A percentile compares a stretch with the other conserved stretches of the same genome.
phyloP scores from a whole-genome alignment of 2,797 vertebrate species.

The Avahi laniger region DNA sequence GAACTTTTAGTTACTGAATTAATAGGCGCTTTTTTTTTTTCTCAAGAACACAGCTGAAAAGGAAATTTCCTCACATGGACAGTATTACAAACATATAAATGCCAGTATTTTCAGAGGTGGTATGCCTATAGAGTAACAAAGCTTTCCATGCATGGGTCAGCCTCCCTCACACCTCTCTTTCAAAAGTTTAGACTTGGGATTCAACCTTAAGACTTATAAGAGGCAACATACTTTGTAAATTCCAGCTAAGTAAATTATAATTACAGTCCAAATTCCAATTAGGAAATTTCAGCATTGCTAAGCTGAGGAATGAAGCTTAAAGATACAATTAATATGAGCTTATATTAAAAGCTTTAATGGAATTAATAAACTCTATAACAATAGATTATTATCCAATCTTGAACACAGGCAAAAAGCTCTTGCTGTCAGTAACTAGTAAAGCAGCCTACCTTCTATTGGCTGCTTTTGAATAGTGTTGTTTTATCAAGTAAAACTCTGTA shows the following conservation, averaged over 20 bases:
- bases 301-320: constrained; percentile 81
- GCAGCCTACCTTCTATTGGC: constrained; percentile 17
- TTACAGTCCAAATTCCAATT: constrained; percentile 79
- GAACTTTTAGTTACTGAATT: not conserved
- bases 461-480: constrained; percentile 50
- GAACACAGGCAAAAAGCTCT: constrained; percentile 60
- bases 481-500: constrained; percentile 45
- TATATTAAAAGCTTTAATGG: constrained; percentile 82
- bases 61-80: not conserved
- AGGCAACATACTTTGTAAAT: constrained; percentile 76
- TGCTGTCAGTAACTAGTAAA: constrained; percentile 77
- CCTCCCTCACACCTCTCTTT: not conserved
- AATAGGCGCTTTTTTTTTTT: not conserved
- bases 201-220: constrained; percentile 65
- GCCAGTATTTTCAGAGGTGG: not conserved
- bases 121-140: not conserved
- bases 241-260: constrained; percentile 82
- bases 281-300: constrained; percentile 69
- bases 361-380: constrained; percentile 83
- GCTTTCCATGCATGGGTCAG: not conserved
- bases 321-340: constrained; percentile 84
- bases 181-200: constrained; percentile 15
- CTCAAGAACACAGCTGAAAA: not conserved
- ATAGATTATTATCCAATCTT: constrained; percentile 75
- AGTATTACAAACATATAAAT: not conserved